These are phyloP conservation scores for Oncorhynchus kisutch DNA, from an alignment of 2,113 vertebrate species.

Conservation along the genomic window DNA sequence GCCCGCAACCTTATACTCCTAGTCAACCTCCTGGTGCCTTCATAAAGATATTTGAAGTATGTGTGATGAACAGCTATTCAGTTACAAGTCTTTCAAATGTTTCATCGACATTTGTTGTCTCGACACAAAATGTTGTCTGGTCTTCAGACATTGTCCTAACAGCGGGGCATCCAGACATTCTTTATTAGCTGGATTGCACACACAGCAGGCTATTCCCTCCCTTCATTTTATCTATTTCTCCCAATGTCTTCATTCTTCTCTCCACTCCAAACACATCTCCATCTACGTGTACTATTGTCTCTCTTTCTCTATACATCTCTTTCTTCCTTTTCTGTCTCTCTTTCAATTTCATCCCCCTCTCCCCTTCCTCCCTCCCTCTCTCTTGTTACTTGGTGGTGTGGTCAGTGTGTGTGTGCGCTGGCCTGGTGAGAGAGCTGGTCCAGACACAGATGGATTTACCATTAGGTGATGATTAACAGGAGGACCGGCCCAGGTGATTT, in stretches of 20 bases:
- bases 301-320: neutral
- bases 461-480: constrained; percentile 73
- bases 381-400: constrained; percentile 26
- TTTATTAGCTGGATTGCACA: neutral
- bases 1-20: neutral
- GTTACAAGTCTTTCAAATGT: neutral
- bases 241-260: neutral
- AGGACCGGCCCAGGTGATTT: constrained; percentile 64
- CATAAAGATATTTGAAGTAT: neutral
- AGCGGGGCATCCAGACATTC: neutral
- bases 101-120: neutral
- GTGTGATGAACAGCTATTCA: neutral
- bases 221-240: neutral
- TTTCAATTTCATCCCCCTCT: neutral
- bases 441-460: constrained; percentile 68
- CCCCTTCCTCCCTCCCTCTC: constrained; percentile 8
- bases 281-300: no score
- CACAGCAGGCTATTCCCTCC: neutral
- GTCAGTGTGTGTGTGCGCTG: constrained; percentile 45
- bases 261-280: neutral
- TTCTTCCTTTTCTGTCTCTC: neutral
- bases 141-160: neutral
- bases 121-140: neutral
- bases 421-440: constrained; percentile 31
- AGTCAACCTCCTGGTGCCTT: neutral